A percentile compares a stretch with the other conserved stretches of the same genome.
Conservation (phyloP, 1,140 invertebrate genomes). For the Scaptomyza montana region DNA sequence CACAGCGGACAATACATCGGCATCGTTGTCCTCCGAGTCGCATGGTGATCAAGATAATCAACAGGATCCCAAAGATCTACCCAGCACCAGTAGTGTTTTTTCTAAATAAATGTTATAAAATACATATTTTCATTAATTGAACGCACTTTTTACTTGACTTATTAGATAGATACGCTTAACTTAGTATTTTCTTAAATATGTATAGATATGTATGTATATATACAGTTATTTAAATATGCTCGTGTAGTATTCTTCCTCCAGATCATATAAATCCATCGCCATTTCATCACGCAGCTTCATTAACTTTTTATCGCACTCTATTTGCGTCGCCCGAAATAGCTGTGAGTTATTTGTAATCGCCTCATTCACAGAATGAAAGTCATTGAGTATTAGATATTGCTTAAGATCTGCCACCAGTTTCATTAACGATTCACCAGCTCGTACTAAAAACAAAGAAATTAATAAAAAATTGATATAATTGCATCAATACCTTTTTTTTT, state of each 20-base stretch:
- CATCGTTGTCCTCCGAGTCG: constrained; percentile 35
- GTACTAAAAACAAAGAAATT: constrained; percentile 85
- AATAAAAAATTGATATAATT: too few relatives aligned
- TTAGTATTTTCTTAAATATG: background rate
- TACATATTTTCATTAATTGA: constrained; percentile 1
- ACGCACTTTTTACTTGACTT: constrained; percentile 2
- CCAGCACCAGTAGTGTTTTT: constrained; percentile 13
- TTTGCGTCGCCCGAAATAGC: constrained; percentile 93
- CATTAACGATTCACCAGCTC: constrained; percentile 97
- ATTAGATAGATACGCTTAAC: constrained; percentile 5
- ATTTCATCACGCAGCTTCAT: constrained; percentile 96
- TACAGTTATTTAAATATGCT: constrained; percentile 92
- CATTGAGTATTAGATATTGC: constrained; percentile 97
- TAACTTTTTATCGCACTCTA: constrained; percentile 96
- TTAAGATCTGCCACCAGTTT: constrained; percentile 98
- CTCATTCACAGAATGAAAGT: constrained; percentile 98
- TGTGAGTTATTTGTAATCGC: constrained; percentile 96
- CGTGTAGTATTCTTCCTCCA: constrained; percentile 99
- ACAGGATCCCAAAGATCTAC: background rate
- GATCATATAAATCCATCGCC: constrained; percentile 96
- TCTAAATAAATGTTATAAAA: constrained; percentile 20
- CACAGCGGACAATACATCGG: constrained; percentile 33
- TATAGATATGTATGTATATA: too few relatives aligned
- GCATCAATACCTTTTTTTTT: too few relatives aligned
- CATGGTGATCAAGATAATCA: constrained; percentile 25